Conservation (phyloP, 2,797 vertebrate species). For the Aphelocoma californica region DNA sequence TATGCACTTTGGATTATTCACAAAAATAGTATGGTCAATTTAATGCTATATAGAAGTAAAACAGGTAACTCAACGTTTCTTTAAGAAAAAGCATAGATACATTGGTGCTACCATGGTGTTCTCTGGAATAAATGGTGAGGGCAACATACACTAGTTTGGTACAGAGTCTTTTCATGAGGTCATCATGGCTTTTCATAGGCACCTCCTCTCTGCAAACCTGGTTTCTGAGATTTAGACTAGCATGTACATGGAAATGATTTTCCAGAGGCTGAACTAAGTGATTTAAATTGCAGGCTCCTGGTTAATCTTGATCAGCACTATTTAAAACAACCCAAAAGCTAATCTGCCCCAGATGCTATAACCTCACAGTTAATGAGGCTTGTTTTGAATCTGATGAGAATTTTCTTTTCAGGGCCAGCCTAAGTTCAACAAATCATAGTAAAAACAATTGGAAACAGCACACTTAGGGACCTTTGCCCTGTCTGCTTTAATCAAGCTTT, state of each 20-base stretch:
- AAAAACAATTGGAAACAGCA: constrained; percentile 7
- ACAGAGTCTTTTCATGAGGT: not conserved
- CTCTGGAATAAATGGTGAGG: not conserved
- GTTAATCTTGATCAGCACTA: constrained; percentile 29
- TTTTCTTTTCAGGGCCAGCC: constrained; percentile 7
- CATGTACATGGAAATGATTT: not conserved
- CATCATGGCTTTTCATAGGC: not conserved
- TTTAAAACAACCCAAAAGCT: constrained; percentile 28
- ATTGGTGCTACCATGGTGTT: not conserved
- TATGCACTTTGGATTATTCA: not conserved
- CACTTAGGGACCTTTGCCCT: not conserved
- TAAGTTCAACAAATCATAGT: constrained; percentile 34
- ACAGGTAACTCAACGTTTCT: not conserved
- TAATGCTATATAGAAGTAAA: not conserved
- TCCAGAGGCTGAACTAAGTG: not conserved
- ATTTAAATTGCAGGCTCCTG: constrained; percentile 24
- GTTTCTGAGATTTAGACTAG: not conserved
- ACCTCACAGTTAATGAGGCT: constrained; percentile 19
- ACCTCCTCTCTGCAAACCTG: not conserved
- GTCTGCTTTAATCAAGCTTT: not conserved
- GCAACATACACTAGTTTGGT: not conserved
- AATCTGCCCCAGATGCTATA: not conserved
- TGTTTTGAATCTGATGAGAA: constrained; percentile 37
- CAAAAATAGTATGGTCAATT: not conserved
- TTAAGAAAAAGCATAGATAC: not conserved